Evolutionary conservation across 2,888 invertebrate genomes (phyloP).

Genomic region (Ganaspis brasiliensis): DNA sequence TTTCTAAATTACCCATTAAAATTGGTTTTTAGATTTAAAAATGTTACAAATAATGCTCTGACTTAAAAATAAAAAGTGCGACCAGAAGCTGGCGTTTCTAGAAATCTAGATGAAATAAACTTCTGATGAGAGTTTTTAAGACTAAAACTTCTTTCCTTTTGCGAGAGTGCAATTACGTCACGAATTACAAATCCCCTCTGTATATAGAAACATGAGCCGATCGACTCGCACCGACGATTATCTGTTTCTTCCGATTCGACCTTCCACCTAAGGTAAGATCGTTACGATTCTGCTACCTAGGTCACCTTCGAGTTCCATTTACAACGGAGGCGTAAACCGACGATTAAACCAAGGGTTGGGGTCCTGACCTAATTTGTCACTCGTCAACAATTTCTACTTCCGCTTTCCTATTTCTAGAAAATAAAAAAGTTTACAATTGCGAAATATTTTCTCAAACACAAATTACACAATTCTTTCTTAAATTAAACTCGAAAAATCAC

Average conservation of each 20-base stretch:
- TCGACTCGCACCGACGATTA: conserved; percentile 27
- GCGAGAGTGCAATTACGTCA: conserved; percentile 27
- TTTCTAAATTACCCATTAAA: too few species aligned
- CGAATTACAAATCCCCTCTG: conserved; percentile 40
- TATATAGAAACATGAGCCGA: conserved; percentile 37
- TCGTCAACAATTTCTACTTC: neutral
- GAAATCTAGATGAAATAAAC: conserved; percentile 1
- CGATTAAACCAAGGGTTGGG: conserved; percentile 27
- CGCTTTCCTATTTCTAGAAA: conserved; percentile 23
- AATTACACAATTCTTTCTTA: too few species aligned
- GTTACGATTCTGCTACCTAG: conserved; percentile 48
- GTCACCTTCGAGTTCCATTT: conserved; percentile 57
- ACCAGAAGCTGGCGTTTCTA: conserved; percentile 1
- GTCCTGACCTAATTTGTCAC: conserved; percentile 33
- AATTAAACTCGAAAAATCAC: too few species aligned
- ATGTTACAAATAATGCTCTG: too few species aligned
- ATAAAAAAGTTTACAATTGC: neutral
- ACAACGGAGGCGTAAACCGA: conserved; percentile 55
- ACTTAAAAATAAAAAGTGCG: neutral
- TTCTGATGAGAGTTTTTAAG: conserved; percentile 24
- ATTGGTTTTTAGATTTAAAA: too few species aligned
- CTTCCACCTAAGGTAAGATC: conserved; percentile 48
- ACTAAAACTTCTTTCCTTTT: conserved; percentile 37
- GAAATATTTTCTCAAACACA: too few species aligned
- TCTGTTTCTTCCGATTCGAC: conserved; percentile 59